Base-by-base conservation (phyloP, 2,888 invertebrate species). In the Athrips mouffetella region DNA sequence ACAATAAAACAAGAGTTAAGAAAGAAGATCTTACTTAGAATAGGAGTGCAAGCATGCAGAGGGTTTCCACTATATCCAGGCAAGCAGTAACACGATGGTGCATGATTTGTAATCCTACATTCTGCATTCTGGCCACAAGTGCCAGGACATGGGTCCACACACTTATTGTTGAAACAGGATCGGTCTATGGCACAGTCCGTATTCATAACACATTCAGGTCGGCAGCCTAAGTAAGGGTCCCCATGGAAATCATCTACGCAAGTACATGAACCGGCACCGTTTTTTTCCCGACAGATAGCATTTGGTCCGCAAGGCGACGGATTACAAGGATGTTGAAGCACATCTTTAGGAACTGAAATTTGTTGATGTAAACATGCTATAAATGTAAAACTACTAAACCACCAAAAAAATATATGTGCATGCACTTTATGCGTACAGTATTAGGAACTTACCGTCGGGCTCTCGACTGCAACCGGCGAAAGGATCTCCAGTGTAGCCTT, bases 241-340 rank as follows among this genome's bases (percentile, higher is more conserved):
- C 95, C 95, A 59, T 91, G 90, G 79, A 93, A 94, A 60, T 92
- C 92, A 52, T 91, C 90, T 63, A 93, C 76, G 77, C 95, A 95
- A 61, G 91, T 86, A 78, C 95, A 95, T 57, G 94, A 92, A 64
- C 94, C 94, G 59, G 92, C 93, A 69, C 92, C 92, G 70, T 92
- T 92, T 62, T 90, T 89, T 83, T 93, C 93, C 66, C 91, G 91
- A 80, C 96, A 96, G 55, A 93, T 80, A 45, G 95, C 93, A 80
- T 95, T 95, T 49, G 93, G 87, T 58, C 95, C 95, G 76, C 95
- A 95, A 45, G 94, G 94, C 58, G 92, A 92, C 60, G 94, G 93
- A 77, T 91, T 91, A 79, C 95, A 95, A 58, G 94, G 94, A 71
- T 93, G 91, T 73, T 83, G 90, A 67, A 90, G 92, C 67, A 81